Evolutionary conservation across 2,113 vertebrate species (phyloP).

Genomic region (Malaclemys terrapin): DNA sequence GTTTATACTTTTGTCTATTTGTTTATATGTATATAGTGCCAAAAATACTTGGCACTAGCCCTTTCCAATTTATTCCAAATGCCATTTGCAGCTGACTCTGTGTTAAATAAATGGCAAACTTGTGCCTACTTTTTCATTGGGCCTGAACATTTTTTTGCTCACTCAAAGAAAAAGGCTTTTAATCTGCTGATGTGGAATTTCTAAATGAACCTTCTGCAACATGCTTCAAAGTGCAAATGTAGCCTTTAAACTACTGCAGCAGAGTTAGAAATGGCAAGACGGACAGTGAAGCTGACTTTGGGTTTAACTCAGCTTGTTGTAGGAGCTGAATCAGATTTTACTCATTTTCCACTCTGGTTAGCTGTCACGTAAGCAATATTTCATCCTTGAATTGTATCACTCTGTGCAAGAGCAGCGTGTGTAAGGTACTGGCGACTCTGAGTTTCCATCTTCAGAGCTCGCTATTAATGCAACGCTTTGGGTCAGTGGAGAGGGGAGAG

Average conservation of each 20-base stretch:
- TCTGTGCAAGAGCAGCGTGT: neutral
- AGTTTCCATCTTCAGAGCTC: neutral
- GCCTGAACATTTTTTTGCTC: neutral
- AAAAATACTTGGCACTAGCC: neutral
- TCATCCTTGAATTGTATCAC: neutral
- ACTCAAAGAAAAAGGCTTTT: neutral
- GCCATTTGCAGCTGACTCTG: neutral
- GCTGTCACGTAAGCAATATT: neutral
- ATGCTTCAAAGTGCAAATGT: neutral
- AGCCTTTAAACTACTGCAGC: neutral
- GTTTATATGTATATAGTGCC: neutral
- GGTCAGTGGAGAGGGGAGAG: neutral
- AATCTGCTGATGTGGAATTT: constrained; percentile 52
- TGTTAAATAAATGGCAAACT: neutral
- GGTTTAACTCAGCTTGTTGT: neutral
- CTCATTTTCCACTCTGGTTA: neutral
- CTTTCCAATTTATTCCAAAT: neutral
- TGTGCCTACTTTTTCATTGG: neutral
- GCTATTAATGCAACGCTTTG: neutral
- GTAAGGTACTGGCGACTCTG: neutral
- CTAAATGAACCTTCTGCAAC: constrained; percentile 32
- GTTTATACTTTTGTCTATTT: neutral
- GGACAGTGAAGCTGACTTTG: neutral
- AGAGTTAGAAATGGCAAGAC: constrained; percentile 26
- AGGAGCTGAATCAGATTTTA: neutral